Conservation (phyloP, 2,888 invertebrate genomes). For the Synergus umbraculus region DNA sequence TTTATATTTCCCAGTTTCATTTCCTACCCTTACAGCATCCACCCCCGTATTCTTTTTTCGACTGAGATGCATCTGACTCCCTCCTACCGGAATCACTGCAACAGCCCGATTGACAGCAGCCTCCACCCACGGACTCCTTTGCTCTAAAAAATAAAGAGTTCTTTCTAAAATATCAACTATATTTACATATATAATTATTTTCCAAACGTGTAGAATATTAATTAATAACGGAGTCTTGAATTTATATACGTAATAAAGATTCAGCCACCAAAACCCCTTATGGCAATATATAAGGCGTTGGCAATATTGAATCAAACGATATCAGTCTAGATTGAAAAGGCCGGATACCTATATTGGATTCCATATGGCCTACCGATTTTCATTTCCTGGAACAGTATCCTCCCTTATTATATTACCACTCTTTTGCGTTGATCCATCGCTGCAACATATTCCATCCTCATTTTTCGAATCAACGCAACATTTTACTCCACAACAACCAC, state of each 20-base stretch:
- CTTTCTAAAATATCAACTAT: neutral
- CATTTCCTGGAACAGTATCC: conserved; percentile 58
- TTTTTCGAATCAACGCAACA: too few species aligned
- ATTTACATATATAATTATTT: too few species aligned
- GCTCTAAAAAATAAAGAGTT: conserved; percentile 54
- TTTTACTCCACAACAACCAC: too few species aligned
- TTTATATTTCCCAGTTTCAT: conserved; percentile 20
- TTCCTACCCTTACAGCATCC: conserved; percentile 12
- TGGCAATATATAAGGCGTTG: neutral
- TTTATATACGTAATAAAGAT: too few species aligned
- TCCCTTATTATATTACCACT: conserved; percentile 65
- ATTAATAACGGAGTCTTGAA: too few species aligned
- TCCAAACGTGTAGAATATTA: too few species aligned
- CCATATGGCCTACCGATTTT: conserved; percentile 56
- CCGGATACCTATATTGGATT: conserved; percentile 17
- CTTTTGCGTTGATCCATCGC: conserved; percentile 28
- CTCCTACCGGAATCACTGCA: conserved; percentile 59
- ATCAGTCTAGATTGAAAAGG: neutral
- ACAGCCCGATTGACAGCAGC: conserved; percentile 66
- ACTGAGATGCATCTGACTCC: neutral
- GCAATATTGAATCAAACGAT: neutral
- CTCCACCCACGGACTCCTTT: conserved; percentile 61
- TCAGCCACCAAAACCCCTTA: too few species aligned
- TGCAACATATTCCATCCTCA: neutral
- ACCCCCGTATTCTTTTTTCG: conserved; percentile 6